These are phyloP conservation scores for Tamandua tetradactyla DNA, from an alignment of 2,797 vertebrate genomes.

Conservation along the genomic window DNA sequence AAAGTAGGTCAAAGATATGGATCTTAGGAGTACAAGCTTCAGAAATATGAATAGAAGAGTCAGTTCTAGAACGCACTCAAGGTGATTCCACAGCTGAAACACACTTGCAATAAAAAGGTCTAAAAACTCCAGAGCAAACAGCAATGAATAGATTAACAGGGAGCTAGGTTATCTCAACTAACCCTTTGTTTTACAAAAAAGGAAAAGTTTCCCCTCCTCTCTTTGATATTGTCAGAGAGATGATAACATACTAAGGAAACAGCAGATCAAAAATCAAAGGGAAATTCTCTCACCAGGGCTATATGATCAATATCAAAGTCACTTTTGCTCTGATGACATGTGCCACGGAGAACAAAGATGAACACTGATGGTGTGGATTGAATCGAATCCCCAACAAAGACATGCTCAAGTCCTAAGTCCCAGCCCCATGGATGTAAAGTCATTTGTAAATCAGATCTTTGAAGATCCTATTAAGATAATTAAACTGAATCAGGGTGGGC, in stretches of 20 bases:
- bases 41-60: neutral
- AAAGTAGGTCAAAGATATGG: neutral
- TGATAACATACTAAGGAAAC: neutral
- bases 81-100: neutral
- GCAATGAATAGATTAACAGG: neutral
- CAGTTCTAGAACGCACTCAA: neutral
- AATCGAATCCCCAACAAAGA: no score
- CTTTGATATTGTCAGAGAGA: neutral
- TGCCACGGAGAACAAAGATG: neutral
- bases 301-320: neutral
- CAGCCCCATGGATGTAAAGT: no score
- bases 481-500: no score
- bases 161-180: neutral
- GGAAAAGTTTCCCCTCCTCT: neutral
- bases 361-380: neutral
- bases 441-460: no score
- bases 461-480: no score
- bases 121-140: neutral
- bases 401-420: no score
- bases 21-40: neutral
- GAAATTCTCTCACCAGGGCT: neutral
- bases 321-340: neutral
- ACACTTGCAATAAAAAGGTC: neutral
- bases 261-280: neutral
- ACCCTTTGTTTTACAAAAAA: neutral